These are phyloP conservation scores for Callaeas wilsoni DNA, from an alignment of 2,113 vertebrate genomes.

Conservation along the genomic window DNA sequence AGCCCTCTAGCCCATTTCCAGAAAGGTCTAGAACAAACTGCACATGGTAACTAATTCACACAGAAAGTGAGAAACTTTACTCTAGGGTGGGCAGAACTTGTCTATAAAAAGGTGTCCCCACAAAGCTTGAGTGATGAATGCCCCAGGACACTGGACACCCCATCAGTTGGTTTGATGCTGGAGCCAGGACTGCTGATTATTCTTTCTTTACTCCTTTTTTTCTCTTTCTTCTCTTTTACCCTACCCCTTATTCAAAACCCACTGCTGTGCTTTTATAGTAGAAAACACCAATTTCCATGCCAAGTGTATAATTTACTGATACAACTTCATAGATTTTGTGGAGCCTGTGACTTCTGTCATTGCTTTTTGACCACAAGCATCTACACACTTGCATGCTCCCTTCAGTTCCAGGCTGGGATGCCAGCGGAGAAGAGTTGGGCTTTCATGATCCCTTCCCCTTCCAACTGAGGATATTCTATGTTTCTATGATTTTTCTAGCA, in stretches of 20 bases:
- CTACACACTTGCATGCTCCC: background rate
- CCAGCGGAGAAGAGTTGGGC: accelerated
- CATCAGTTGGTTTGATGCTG: background rate
- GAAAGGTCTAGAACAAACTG: background rate
- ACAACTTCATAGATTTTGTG: background rate
- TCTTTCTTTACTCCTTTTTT: background rate
- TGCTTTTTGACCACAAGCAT: background rate
- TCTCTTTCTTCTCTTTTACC: background rate
- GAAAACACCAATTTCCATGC: background rate
- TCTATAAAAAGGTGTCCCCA: background rate
- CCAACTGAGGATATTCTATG: background rate
- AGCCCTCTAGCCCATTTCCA: background rate
- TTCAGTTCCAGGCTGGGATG: background rate
- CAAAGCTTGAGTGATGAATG: background rate
- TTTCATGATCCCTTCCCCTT: background rate
- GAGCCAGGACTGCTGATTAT: background rate
- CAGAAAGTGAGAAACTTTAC: background rate
- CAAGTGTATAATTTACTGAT: background rate
- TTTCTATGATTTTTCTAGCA: background rate
- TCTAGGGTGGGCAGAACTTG: background rate
- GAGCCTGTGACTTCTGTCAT: background rate
- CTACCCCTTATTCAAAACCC: background rate
- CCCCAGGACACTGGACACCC: background rate
- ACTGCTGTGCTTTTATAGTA: background rate
- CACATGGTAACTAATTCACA: background rate